Evolutionary conservation across 2,113 vertebrate genomes (phyloP), one percentile per base, ranked within the genome.

Genomic region (Epinephelus cyanopodus): DNA sequence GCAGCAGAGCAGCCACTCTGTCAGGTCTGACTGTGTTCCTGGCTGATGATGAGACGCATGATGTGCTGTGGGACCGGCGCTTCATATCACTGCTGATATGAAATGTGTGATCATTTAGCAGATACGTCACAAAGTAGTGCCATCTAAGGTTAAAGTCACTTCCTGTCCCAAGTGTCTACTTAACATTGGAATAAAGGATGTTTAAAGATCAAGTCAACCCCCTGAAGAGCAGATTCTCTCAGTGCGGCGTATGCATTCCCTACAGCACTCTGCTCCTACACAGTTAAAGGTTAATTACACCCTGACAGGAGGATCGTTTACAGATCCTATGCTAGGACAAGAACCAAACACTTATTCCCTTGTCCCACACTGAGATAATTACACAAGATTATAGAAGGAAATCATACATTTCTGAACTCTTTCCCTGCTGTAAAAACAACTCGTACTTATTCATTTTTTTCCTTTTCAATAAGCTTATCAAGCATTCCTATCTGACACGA

Each of bases 251-350:
- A 37, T 33, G 62, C 19, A 47, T 68, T 75, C 68, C 72, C 42
- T 29, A 57, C 37, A 23, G 45, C 6, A 4, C 29, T 48, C 57
- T 69, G 67, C 14, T 18, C 37, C 15, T 1, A 50, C 65, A 54
- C 66, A 67, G 47, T 78, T 74, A 71, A 88, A 78, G 58, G 54
- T 79, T 64, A 85, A 85, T 85, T 45, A 72, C 56, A 79, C 39
- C 77, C 57, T 63, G 19, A 48, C 68, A 79, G 69, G 33, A 37
- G 33, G 63, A 27, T 6, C 53, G 82, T 74, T 61, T 15, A 74
- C 64, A 77, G 52, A 83, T 18, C 19, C 39, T 75, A 63, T 60
- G 57, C 52, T n/a, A 12, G 63, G 54, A 47, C 18, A 56, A 61
- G 21, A 67, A 68, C 52, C 48, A 79, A 71, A 84, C 12, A 48